Evolutionary conservation across 30 jellyfish, hydroid and myxozoan species (phyloP).

Genomic region (Phacellophora camtschatica): DNA sequence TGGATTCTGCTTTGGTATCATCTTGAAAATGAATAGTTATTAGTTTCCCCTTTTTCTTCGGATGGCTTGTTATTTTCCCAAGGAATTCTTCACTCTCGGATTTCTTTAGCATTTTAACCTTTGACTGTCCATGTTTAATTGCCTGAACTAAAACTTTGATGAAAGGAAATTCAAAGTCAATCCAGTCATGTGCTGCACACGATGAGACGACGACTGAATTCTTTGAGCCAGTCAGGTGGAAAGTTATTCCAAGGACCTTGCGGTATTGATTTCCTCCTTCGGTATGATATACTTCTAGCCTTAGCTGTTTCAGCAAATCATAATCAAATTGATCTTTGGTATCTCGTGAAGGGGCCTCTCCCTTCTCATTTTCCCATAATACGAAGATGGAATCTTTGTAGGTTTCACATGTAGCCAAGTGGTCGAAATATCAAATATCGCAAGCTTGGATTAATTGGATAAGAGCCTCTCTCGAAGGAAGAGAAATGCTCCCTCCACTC

Average conservation of each 20-base stretch:
- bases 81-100: too few relatives aligned
- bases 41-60: neutral
- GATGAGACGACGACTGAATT: neutral
- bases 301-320: neutral
- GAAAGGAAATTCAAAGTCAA: neutral
- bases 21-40: neutral
- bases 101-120: too few relatives aligned
- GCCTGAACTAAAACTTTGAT: neutral
- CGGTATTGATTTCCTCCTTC: conserved; percentile 22
- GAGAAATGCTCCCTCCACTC: conserved; percentile 12
- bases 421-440: conserved; percentile 10
- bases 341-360: conserved; percentile 3
- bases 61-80: neutral
- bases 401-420: conserved; percentile 2
- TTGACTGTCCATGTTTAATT: too few relatives aligned
- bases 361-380: conserved; percentile 16
- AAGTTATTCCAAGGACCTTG: conserved; percentile 16
- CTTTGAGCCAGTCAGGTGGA: neutral
- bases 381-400: conserved; percentile 5
- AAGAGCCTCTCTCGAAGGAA: neutral
- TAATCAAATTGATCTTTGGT: neutral
- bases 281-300: conserved; percentile 15
- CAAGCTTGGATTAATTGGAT: conserved; percentile 2
- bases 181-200: neutral
- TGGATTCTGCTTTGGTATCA: conserved; percentile 10